phyloP scores from a whole-genome alignment of 2,113 vertebrate genomes.

The Psophia crepitans region DNA sequence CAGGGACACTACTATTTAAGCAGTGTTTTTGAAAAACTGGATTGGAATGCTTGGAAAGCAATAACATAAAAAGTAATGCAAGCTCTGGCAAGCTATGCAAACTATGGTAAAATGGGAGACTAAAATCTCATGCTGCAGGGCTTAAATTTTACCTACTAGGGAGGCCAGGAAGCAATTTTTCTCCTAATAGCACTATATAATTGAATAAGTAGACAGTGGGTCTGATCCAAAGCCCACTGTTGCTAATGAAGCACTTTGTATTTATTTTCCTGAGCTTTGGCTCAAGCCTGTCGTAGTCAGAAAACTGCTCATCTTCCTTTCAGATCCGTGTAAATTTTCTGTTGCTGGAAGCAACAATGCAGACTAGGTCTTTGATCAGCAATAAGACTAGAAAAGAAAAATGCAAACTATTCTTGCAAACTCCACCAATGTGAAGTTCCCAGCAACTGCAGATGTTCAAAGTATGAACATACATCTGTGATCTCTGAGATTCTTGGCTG shows the following conservation, averaged over 20 bases:
- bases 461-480: background rate
- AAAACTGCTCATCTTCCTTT: background rate
- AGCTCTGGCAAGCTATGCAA: background rate
- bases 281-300: background rate
- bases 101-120: background rate
- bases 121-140: background rate
- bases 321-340: background rate
- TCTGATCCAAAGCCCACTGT: background rate
- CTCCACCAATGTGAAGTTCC: background rate
- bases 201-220: background rate
- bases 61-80: background rate
- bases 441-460: background rate
- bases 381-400: background rate
- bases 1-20: background rate
- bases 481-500: background rate
- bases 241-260: background rate
- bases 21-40: background rate
- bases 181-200: background rate
- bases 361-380: background rate
- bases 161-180: constrained; percentile 15
- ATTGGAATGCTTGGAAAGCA: background rate
- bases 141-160: background rate
- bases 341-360: background rate
- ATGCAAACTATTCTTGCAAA: constrained; percentile 4
- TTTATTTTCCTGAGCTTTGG: background rate